These are phyloP conservation scores for Branchellion lobata DNA, from an alignment of 2,888 invertebrate genomes.

Conservation along the genomic window DNA sequence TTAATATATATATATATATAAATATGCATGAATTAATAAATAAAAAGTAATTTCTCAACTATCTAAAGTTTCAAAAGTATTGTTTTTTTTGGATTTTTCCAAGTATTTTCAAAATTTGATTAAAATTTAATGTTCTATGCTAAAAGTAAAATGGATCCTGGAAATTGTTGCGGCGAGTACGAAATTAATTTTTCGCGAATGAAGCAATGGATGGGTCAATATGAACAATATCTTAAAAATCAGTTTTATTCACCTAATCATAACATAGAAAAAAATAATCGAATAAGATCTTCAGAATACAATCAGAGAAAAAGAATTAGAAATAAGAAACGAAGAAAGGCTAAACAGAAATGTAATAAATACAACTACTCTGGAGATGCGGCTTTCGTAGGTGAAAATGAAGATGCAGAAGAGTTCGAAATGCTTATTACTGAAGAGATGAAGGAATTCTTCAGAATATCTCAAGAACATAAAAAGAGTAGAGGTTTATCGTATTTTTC, in stretches of 20 bases:
- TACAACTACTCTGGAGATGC: background rate
- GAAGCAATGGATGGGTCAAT: background rate
- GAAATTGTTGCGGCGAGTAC: background rate
- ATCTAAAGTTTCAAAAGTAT: background rate
- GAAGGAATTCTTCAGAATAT: slow-evolving; percentile 68
- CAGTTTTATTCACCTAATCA: background rate
- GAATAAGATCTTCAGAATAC: background rate
- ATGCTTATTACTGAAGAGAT: slow-evolving; percentile 70
- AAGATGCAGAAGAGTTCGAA: slow-evolving; percentile 56
- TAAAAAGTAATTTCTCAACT: background rate
- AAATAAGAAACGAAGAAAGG: slow-evolving; percentile 1
- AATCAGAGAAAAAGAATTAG: background rate
- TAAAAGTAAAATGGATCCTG: background rate
- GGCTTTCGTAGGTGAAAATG: background rate
- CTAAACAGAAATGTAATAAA: slow-evolving; percentile 16
- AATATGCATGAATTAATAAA: background rate
- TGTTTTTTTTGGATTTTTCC: background rate
- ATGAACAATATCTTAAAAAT: background rate
- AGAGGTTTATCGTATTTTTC: slow-evolving; percentile 55
- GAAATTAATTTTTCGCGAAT: background rate
- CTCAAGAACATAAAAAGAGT: slow-evolving; percentile 67
- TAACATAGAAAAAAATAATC: background rate
- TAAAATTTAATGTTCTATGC: background rate
- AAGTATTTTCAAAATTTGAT: background rate
- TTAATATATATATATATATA: background rate